Evolutionary conservation across 2,113 vertebrate genomes (phyloP), one percentile per base, ranked within the genome.

Genomic region (Pedetes capensis): DNA sequence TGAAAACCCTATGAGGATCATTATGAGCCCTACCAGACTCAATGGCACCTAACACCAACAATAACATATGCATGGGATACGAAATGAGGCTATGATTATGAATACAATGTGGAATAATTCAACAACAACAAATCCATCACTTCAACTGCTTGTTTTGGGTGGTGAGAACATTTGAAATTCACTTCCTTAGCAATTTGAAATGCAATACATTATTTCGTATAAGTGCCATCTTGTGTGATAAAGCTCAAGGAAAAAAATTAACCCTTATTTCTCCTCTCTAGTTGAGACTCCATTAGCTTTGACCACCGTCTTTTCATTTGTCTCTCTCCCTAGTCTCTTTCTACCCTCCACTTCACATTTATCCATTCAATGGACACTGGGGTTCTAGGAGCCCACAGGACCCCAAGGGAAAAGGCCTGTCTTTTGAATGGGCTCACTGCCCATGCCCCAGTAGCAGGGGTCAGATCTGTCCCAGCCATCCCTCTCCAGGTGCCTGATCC

Each of bases 231-330:
- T 27, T n/a, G 5, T 22, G 17, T 25, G 55, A 34, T 16, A 79
- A 14, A 42, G 8, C 49, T 66, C 37, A 68, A 79, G 34, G 10
- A 18, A 16, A 34, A 78, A 29, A 66, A 44, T n/a, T 22, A 25
- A 22, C 10, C 1, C n/a, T 20, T 32, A 27, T 0, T 7, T 29
- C 12, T 10, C 1, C 17, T 34, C 8, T 11, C 11, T 72, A 1
- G 7, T 27, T 42, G 25, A 17, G 14, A 37, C 25, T 59, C 42
- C 37, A 0, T 29, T 18, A 1, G 8, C 61, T 34, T 34, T 44
- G n/a, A 23, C 3, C 11, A 22, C 3, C 61, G 23, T 22, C 20
- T 6, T 27, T 12, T 0, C 20, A 29, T 22, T 6, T 7, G 16
- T 12, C 27, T 5, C 4, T 11, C 18, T 23, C 79, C 27, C 37